A percentile compares a stretch with the other conserved stretches of the same genome.
Conservation (phyloP, 2,113 vertebrate genomes). For the Alces alces region DNA sequence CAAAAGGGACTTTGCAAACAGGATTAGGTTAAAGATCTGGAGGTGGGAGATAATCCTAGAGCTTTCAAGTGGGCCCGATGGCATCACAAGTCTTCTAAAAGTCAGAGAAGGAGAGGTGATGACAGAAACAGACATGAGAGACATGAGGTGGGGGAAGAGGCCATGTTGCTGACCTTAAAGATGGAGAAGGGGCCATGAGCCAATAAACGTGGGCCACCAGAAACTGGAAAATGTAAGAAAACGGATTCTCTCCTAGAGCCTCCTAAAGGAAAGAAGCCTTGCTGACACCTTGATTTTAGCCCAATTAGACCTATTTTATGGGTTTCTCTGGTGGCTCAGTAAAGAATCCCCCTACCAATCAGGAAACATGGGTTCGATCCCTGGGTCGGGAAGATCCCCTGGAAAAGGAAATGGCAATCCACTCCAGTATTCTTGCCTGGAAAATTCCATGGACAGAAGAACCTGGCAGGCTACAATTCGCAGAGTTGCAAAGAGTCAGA, state of each 20-base stretch:
- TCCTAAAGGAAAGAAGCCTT: not conserved
- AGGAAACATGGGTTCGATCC: not conserved
- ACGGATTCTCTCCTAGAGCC: not conserved
- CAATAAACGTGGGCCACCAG: not conserved
- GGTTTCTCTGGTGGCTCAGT: not conserved
- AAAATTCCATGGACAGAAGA: not conserved
- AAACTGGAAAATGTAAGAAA: not conserved
- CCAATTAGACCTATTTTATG: not conserved
- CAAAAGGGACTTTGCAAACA: not conserved
- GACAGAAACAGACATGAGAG: not conserved
- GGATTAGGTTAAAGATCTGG: not conserved
- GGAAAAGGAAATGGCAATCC: not conserved
- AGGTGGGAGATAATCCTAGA: not conserved
- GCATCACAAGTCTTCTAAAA: not conserved
- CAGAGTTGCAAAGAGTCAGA: not conserved
- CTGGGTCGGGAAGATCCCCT: not conserved
- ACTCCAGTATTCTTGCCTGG: not conserved
- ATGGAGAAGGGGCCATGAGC: rapidly evolving
- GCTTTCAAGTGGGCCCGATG: not conserved
- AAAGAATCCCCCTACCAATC: not conserved
- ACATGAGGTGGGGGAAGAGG: not conserved
- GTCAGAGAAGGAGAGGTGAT: not conserved
- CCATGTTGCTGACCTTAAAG: not conserved
- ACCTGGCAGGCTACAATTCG: not conserved
- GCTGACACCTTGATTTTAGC: not conserved